Evolutionary conservation across 2,113 vertebrate species (phyloP).

Genomic region (Amazona vittata): DNA sequence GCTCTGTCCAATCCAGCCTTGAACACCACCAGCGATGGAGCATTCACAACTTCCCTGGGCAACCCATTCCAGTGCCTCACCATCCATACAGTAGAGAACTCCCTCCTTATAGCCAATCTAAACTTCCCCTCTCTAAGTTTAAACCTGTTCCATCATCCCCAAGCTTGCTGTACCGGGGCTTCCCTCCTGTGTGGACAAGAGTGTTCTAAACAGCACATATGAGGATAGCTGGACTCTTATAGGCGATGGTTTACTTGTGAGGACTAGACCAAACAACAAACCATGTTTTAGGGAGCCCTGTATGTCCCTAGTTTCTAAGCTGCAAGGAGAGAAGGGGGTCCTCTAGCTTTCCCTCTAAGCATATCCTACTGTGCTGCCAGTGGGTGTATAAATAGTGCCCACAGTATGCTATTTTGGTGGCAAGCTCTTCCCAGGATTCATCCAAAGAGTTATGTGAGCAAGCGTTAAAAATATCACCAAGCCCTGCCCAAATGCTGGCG

Average conservation of each 20-base stretch:
- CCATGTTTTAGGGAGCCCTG: accelerated
- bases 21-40: too few species aligned
- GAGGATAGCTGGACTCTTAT: neutral
- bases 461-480: conserved; percentile 64
- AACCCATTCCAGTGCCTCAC: too few species aligned
- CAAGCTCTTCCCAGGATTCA: conserved; percentile 57
- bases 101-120: too few species aligned
- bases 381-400: conserved; percentile 64
- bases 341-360: neutral
- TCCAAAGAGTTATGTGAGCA: conserved; percentile 63
- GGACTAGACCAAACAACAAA: neutral
- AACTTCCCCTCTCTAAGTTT: too few species aligned
- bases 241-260: neutral
- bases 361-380: neutral
- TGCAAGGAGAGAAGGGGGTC: neutral
- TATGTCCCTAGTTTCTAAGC: neutral
- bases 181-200: neutral
- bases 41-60: too few species aligned
- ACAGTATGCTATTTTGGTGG: conserved; percentile 60
- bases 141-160: neutral
- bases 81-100: too few species aligned
- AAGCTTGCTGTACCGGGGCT: neutral
- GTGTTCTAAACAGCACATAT: neutral
- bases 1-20: too few species aligned
- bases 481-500: conserved; percentile 37